phyloP scores from a whole-genome alignment of 2,797 vertebrate genomes.

The Pantherophis vulpinus region DNA sequence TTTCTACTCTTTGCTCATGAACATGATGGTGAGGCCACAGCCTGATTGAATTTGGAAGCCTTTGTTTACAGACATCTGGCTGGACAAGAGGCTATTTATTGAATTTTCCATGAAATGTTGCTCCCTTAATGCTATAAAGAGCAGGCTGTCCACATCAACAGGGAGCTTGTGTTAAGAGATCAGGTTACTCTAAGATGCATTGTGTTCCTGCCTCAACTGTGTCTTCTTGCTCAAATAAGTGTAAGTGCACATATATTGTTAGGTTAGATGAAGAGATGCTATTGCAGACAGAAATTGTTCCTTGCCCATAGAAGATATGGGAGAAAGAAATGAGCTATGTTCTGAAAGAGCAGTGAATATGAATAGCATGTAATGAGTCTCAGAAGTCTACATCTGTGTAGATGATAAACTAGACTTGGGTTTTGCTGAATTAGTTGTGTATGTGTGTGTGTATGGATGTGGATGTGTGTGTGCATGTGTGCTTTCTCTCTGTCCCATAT shows the following conservation, averaged over 20 bases:
- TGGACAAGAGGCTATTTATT: constrained; percentile 82
- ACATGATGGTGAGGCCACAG: constrained; percentile 77
- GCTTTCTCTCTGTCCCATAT: background rate
- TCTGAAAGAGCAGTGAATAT: background rate
- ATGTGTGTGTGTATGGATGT: too few relatives aligned
- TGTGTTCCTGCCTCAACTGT: constrained; percentile 45
- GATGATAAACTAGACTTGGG: background rate
- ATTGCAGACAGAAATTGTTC: background rate
- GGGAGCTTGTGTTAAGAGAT: constrained; percentile 74
- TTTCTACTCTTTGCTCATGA: constrained; percentile 77
- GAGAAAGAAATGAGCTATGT: constrained; percentile 5
- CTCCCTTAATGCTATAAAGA: constrained; percentile 85
- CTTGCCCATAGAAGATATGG: background rate
- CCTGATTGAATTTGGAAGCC: constrained; percentile 85
- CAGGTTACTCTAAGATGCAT: constrained; percentile 74
- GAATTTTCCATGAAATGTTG: constrained; percentile 87
- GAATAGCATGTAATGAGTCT: background rate
- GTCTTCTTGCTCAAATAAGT: background rate
- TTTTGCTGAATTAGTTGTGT: background rate
- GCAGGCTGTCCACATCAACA: constrained; percentile 80
- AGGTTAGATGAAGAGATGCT: background rate
- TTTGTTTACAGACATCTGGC: constrained; percentile 87
- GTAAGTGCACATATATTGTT: background rate
- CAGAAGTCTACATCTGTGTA: background rate
- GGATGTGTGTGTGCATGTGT: too few relatives aligned